phyloP scores from a whole-genome alignment of 2,113 vertebrate species.

The Murina feae region DNA sequence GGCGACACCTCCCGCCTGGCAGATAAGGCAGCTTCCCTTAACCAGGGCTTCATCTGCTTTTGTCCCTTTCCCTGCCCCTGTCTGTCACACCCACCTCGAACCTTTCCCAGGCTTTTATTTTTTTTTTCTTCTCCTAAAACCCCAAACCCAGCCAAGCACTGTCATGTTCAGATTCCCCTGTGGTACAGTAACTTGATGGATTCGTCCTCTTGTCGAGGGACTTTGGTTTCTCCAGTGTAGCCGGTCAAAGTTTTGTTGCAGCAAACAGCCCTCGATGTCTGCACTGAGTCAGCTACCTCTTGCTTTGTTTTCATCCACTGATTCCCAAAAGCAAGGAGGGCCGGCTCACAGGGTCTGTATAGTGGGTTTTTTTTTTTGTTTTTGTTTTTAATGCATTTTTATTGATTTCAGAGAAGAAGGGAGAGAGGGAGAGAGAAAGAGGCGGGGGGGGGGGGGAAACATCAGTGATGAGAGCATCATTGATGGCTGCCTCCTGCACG shows the following conservation, averaged over 20 bases:
- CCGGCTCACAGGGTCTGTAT: neutral
- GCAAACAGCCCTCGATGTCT: neutral
- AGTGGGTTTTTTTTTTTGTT: too few relatives aligned
- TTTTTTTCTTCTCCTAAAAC: neutral
- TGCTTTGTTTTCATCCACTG: neutral
- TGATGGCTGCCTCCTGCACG: too few relatives aligned
- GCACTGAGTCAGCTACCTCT: neutral
- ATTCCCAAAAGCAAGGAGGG: neutral
- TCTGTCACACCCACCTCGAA: neutral
- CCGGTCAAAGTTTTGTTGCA: neutral
- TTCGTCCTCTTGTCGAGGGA: neutral
- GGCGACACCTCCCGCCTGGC: too few relatives aligned
- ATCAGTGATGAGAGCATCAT: too few relatives aligned
- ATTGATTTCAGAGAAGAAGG: too few relatives aligned
- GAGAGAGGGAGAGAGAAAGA: too few relatives aligned
- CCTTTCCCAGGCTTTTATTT: neutral
- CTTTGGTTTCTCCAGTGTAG: neutral
- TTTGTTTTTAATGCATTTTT: too few relatives aligned
- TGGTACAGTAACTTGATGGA: accelerated
- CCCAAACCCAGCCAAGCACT: neutral
- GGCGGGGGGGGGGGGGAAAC: too few relatives aligned
- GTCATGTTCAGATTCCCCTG: neutral
- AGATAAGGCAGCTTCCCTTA: neutral
- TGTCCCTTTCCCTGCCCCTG: neutral
- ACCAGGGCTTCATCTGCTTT: accelerated